Evolutionary conservation across 2,113 vertebrate genomes (phyloP), one percentile per base, ranked within the genome.

Genomic region (Halcyon senegalensis): DNA sequence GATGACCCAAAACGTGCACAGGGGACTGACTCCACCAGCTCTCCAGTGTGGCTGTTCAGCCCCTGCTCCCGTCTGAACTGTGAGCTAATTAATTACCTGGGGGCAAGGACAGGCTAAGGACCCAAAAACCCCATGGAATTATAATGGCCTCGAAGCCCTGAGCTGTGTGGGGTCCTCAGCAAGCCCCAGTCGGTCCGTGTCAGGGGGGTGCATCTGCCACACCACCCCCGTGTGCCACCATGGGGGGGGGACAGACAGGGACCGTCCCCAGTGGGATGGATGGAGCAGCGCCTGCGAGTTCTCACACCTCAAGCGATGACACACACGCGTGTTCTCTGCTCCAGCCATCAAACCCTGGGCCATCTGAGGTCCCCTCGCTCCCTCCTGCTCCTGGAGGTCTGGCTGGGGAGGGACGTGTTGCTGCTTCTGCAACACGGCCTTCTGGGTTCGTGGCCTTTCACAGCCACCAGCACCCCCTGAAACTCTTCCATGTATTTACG

Each of bases 251-350:
- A 7, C 24, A 8, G 44, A 7, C 46, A 8, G 46, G 46, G 46
- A 46, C 46, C 20, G 8, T 17, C 46, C 18, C 46, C 19, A 19
- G 46, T 12, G 21, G 33, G 27, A 55, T 0, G 4, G 82, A 16
- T 7, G 70, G 28, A 55, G 69, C 69, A 5, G 5, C 56, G 18
- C 9, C 2, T 4, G 31, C 12, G 7, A 1, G 46, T 3, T 53
- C 58, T 55, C 69, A 13, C 51, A 9, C 28, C 17, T 39, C 2
- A 8, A 21, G 16, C 25, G 3, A 14, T 1, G 5, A 17, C 27
- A 21, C 1, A 2, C 41, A 7, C 3, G 2, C 16, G 14, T 14
- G 14, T 14, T 5, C 17, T 28, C 24, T 20, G 46, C 60, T n/a
- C 76, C 24, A 4, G 3, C 13, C 5, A 11, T 19, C 5, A 16